Conservation (phyloP, 2,113 vertebrate species). For the Ceuthmochares aereus region DNA sequence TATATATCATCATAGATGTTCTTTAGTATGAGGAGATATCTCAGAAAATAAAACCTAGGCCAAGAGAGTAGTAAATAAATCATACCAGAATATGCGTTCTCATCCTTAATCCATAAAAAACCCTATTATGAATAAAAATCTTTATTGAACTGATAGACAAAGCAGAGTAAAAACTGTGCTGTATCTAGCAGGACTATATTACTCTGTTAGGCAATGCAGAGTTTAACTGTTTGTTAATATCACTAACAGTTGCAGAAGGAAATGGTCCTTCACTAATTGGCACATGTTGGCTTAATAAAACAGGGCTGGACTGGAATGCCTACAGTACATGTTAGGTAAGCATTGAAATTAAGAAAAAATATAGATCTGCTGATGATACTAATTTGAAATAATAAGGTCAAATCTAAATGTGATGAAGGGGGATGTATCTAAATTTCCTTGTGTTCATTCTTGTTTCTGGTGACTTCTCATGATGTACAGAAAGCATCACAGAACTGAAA, state of each 20-base stretch:
- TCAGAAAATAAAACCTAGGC: background rate
- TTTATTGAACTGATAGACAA: background rate
- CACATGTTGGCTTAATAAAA: background rate
- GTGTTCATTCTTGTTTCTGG: rapidly evolving
- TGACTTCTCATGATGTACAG: background rate
- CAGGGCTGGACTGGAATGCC: background rate
- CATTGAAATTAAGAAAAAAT: background rate
- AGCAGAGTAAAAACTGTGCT: background rate
- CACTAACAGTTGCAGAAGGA: background rate
- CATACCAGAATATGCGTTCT: background rate
- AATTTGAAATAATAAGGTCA: background rate
- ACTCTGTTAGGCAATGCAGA: background rate
- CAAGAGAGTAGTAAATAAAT: background rate
- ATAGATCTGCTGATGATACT: background rate
- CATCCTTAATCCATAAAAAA: background rate
- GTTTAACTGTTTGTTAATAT: slow-evolving; percentile 20
- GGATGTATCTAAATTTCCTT: background rate
- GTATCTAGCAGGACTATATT: background rate
- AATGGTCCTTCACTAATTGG: slow-evolving; percentile 21
- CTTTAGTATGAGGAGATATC: background rate
- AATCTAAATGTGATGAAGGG: background rate
- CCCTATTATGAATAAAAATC: background rate
- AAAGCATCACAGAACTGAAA: background rate
- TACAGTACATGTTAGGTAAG: background rate
- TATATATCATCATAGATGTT: background rate